These are phyloP conservation scores for Sebastes steindachneri DNA, from an alignment of 2,797 vertebrate species.

Conservation along the genomic window DNA sequence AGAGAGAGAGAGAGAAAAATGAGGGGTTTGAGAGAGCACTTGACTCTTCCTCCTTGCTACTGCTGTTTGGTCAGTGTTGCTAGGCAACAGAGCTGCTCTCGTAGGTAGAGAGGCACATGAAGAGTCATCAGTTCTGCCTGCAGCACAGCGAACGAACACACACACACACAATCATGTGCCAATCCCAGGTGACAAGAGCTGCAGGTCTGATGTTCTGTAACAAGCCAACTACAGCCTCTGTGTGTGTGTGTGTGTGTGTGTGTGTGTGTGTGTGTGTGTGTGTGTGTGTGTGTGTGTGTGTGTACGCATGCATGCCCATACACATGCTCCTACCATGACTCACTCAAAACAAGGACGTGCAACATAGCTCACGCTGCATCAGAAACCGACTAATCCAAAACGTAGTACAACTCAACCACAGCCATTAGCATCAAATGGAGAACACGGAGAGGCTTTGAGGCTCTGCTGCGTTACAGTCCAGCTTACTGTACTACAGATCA, in stretches of 20 bases:
- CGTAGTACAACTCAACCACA: constrained; percentile 30
- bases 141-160: constrained; percentile 63
- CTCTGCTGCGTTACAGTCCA: neutral
- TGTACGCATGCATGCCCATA: constrained; percentile 2
- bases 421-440: constrained; percentile 24
- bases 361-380: constrained; percentile 55
- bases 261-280: constrained; percentile 8
- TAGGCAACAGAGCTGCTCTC: constrained; percentile 83
- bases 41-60: constrained; percentile 80
- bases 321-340: constrained; percentile 53
- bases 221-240: constrained; percentile 55
- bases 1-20: constrained; percentile 44
- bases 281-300: constrained; percentile 8
- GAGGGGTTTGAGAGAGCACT: constrained; percentile 78
- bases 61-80: constrained; percentile 85
- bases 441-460: neutral
- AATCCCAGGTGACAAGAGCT: constrained; percentile 76
- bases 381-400: constrained; percentile 46
- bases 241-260: constrained; percentile 5
- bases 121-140: constrained; percentile 82
- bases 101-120: constrained; percentile 82
- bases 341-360: constrained; percentile 62
- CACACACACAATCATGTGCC: neutral
- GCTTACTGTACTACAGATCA: constrained; percentile 4
- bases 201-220: constrained; percentile 66